Evolutionary conservation across 2,797 vertebrate species (phyloP).

Genomic region (Premnoplex brunnescens): DNA sequence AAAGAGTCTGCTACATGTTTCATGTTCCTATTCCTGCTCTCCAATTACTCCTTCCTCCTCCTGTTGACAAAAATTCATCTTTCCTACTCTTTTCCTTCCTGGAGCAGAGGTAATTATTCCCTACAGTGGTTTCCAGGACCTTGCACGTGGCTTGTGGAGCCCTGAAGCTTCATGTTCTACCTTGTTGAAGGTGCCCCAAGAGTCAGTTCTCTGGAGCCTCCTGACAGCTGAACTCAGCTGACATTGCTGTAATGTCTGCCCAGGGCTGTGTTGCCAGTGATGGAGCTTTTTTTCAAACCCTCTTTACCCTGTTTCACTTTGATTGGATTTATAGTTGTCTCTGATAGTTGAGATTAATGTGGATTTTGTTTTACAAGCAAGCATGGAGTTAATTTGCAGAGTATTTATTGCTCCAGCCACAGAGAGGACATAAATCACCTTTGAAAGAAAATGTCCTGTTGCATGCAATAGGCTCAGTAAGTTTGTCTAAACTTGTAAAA

Average conservation of each 20-base stretch:
- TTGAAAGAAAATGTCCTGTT: constrained; percentile 3
- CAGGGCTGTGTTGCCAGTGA: neutral
- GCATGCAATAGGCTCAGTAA: neutral
- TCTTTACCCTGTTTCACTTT: neutral
- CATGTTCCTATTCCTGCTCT: neutral
- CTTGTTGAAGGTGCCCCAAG: neutral
- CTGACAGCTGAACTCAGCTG: neutral
- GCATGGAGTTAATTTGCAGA: neutral
- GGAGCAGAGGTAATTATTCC: neutral
- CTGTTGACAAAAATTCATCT: neutral
- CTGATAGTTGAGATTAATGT: constrained; percentile 41
- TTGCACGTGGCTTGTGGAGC: neutral
- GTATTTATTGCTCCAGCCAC: constrained; percentile 32
- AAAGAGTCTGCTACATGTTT: neutral
- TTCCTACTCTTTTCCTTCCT: neutral
- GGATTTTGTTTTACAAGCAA: constrained; percentile 4
- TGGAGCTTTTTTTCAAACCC: neutral
- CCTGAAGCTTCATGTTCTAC: neutral
- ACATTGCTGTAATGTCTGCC: neutral
- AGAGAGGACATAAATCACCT: constrained; percentile 3
- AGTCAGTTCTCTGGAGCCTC: neutral
- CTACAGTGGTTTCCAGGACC: neutral
- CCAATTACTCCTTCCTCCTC: neutral
- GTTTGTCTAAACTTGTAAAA: neutral
- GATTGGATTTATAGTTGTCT: constrained; percentile 35